phyloP scores from a whole-genome alignment of 2,888 invertebrate genomes.

The Andrena dorsata region DNA sequence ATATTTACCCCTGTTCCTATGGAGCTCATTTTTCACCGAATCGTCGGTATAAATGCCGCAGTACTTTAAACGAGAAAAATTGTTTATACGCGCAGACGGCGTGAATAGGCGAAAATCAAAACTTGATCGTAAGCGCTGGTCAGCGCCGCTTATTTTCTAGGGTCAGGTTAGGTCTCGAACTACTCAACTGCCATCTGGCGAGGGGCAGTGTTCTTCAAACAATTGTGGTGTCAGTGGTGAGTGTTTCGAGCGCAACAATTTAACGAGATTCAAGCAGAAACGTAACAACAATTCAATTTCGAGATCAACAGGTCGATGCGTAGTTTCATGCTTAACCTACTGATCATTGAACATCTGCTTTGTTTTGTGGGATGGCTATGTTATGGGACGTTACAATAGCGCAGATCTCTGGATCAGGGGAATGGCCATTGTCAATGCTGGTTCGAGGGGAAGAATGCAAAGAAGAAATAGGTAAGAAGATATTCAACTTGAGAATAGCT shows the following conservation, averaged over 20 bases:
- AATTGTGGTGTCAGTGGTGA: background rate
- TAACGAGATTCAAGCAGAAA: background rate
- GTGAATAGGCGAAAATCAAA: conserved; percentile 82
- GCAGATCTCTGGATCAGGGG: no score
- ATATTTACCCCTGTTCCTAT: conserved; percentile 96
- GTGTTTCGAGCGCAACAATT: background rate
- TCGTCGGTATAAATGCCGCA: conserved; percentile 29
- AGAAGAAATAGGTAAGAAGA: no score
- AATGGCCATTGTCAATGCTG: no score
- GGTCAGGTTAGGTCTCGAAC: conserved; percentile 27
- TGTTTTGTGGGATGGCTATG: background rate
- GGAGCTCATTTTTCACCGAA: conserved; percentile 92
- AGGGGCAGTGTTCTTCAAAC: conserved; percentile 12
- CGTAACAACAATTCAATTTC: background rate
- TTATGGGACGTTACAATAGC: no score
- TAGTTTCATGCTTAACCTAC: background rate
- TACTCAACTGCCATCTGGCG: conserved; percentile 33
- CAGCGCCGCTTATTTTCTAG: conserved; percentile 6
- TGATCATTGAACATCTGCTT: background rate
- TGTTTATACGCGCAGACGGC: conserved; percentile 71
- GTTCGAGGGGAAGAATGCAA: no score
- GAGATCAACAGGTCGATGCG: background rate
- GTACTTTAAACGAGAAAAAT: conserved; percentile 51
- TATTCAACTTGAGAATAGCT: no score
- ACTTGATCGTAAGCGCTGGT: conserved; percentile 66